Evolutionary conservation across 2,113 vertebrate genomes (phyloP), one percentile per base, ranked within the genome.

Genomic region (Eulacestoma nigropectus): DNA sequence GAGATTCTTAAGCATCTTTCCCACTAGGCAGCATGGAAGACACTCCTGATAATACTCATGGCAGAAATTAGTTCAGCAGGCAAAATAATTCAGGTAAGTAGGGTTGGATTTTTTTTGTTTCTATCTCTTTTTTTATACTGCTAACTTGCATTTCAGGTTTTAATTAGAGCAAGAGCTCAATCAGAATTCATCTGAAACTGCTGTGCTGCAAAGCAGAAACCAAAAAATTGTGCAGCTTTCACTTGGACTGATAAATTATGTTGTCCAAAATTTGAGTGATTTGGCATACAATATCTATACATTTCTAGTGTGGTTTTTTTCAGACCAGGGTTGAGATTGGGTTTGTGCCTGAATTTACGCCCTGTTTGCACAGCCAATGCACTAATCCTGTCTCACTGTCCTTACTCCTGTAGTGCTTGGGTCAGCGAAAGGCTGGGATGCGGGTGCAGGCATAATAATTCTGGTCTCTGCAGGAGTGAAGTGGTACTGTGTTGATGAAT

Each of bases 361-460:
- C 27, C 7, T 0, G 0, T 62, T 79, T 65, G 49, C 62, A 57
- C 11, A 65, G 23, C 6, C 7, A 67, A 6, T 5, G 25, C 9
- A 12, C 39, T 76, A n/a, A 76, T 68, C 14, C 33, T 72, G 25
- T 59, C 25, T 11, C 22, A 5, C 4, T 29, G 14, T 3, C 1
- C 39, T 41, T 18, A 22, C 7, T 25, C 55, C 44, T n/a, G 35
- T 18, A 21, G 42, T 22, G 39, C 19, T 37, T 21, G 14, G 14
- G 21, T 27, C 49, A 42, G 35, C 29, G 25, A 64, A 59, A 35
- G 44, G 8, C 44, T 63, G 69, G 32, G 47, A 30, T 25, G 4
- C 4, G 55, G 25, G 12, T 57, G 13, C 23, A 26, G 39, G 8
- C 16, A 6, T 18, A 26, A 57, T 17, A 87, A 32, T 26, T 65